Conservation (phyloP, 2,797 vertebrate species). For the Streptopelia turtur region DNA sequence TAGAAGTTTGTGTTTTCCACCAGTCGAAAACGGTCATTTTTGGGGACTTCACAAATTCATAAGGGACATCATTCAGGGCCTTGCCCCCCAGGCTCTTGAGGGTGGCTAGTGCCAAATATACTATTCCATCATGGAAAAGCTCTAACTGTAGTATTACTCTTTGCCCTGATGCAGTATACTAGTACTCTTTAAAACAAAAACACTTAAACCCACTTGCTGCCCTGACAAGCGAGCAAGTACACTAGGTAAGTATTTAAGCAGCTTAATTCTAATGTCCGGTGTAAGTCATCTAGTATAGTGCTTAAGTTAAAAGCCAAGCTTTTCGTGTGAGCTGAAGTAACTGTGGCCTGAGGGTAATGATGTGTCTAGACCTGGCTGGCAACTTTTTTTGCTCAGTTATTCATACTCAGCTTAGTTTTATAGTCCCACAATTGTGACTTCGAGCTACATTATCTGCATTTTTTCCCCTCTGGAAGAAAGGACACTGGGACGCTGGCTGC, state of each 20-base stretch:
- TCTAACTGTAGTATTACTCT: neutral
- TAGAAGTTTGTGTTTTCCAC: neutral
- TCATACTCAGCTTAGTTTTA: neutral
- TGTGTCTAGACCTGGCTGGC: neutral
- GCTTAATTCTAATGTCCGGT: neutral
- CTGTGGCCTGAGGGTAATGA: neutral
- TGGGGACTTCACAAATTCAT: neutral
- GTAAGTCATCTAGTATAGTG: neutral
- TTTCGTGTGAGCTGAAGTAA: neutral
- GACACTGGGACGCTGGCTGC: accelerated
- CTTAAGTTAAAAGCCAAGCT: neutral
- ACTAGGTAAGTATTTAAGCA: neutral
- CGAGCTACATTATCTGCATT: neutral
- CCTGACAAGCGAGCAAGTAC: neutral
- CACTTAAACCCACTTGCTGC: neutral
- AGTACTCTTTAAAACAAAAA: neutral
- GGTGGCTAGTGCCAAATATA: neutral
- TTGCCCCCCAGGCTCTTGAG: neutral
- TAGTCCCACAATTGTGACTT: neutral
- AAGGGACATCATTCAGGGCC: neutral
- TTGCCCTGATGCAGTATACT: neutral
- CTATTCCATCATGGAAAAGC: neutral
- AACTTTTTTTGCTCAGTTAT: neutral
- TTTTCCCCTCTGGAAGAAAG: neutral
- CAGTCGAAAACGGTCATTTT: neutral